Percentiles rank a stretch among this genome's conserved stretches.
Evolutionary conservation across 2,888 invertebrate genomes (phyloP).

Genomic region (Drosophila meridionalis): DNA sequence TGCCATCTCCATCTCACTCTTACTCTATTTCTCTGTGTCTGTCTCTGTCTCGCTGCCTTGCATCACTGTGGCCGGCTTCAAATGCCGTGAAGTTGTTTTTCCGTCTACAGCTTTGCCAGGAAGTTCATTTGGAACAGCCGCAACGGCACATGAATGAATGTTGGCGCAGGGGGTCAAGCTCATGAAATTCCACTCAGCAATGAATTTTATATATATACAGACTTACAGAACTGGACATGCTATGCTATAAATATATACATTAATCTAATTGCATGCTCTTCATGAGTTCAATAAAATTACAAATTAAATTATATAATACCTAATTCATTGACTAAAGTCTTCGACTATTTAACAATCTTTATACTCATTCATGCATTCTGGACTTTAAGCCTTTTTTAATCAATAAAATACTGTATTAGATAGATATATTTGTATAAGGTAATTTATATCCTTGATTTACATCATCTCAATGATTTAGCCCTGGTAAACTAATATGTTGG

Average conservation of each 20-base stretch:
- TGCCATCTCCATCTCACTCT: background rate
- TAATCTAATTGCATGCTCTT: background rate
- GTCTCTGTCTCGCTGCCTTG: background rate
- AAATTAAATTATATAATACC: background rate
- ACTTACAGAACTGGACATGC: background rate
- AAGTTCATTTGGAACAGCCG: conserved; percentile 68
- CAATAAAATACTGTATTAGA: too few species aligned
- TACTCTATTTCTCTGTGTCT: background rate
- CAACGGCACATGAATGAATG: conserved; percentile 40
- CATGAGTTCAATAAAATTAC: background rate
- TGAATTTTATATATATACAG: background rate
- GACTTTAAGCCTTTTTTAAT: too few species aligned
- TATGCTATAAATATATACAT: background rate
- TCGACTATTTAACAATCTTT: too few species aligned
- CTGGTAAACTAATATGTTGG: too few species aligned
- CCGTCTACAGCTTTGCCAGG: conserved; percentile 53
- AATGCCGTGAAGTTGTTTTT: conserved; percentile 77
- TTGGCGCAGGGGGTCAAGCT: conserved; percentile 46
- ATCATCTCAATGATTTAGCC: too few species aligned
- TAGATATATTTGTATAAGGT: too few species aligned
- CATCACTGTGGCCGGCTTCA: conserved; percentile 53
- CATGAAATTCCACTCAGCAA: conserved; percentile 59
- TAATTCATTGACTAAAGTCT: background rate
- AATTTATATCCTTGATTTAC: too few species aligned
- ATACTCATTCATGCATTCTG: too few species aligned